Evolutionary conservation across 2,797 vertebrate species (phyloP), one percentile per base, ranked within the genome.

Genomic region (Gymnoscopelus braueri): DNA sequence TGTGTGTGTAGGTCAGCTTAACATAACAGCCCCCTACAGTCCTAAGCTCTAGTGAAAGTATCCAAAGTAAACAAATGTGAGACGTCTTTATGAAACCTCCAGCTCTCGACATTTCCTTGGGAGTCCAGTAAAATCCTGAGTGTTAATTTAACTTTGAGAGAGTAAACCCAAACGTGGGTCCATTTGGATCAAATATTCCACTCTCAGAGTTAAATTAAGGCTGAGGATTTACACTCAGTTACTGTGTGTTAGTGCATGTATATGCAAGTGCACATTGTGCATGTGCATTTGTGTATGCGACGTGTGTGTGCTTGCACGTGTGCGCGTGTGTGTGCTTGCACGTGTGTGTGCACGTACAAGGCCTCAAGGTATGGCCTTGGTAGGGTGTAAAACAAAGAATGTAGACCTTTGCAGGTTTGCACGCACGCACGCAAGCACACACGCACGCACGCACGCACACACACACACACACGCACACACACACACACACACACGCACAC

Each of bases 61-160:
- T 75, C 66, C 70, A 82, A n/a, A 3, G 3, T 35, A 71, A 73
- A 65, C 56, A 72, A 70, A 73, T 71, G 58, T 39, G 6, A 56
- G 57, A 69, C 54, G 65, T 63, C 63, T 77, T 80, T 14, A 57
- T 61, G 63, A 65, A 65, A 50, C 11, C 7, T 7, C 62, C 48
- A 61, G 11, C 10, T 65, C 48, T 55, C 69, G 66, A 29, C 35
- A 2, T 14, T 24, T 14, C 6, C 19, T 4, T 24, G 4, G 3
- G 26, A 29, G 26, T 29, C 26, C 26, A 29, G 26, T 29, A 29
- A 29, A 29, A 29, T 29, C 26, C 26, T 29, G 2, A 29, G 26
- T 29, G 26, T 29, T 29, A 3, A 29, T 29, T 29, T 35, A 35
- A 35, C 32, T 4, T 35, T 35, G 5, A 35, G 32, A 35, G 32